Conservation (phyloP, 2,888 invertebrate species). For the Nomada fucata region DNA sequence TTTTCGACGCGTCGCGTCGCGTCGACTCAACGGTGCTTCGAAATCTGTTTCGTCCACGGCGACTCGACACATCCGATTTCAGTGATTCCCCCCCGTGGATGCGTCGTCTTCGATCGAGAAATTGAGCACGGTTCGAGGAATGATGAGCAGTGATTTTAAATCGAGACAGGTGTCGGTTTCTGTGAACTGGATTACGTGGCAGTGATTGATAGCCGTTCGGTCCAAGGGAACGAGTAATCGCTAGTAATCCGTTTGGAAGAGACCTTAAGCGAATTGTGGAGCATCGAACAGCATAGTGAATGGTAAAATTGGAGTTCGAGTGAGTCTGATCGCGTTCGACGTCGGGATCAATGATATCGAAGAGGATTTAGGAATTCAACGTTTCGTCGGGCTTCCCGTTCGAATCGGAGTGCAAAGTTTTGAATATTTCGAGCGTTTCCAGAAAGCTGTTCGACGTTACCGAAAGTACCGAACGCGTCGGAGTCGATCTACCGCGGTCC, state of each 20-base stretch:
- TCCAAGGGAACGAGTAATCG: no score
- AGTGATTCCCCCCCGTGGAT: neutral
- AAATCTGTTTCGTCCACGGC: conserved; percentile 17
- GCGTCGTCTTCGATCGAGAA: neutral
- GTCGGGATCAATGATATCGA: no score
- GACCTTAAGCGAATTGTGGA: no score
- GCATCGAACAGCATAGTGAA: no score
- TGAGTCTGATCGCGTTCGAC: no score
- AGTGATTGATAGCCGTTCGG: no score
- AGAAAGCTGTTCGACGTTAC: conserved; percentile 21
- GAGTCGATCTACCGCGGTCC: conserved; percentile 16
- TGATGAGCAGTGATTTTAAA: neutral
- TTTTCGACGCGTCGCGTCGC: conserved; percentile 42
- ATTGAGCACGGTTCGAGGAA: no score
- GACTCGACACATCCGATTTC: neutral
- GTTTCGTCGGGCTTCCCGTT: neutral
- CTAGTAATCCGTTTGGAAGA: no score
- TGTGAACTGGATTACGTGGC: no score
- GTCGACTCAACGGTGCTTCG: conserved; percentile 33
- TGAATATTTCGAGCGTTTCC: conserved; percentile 4
- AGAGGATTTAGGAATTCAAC: neutral
- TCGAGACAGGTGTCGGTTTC: neutral
- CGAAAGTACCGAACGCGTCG: conserved; percentile 19
- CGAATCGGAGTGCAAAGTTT: no score
- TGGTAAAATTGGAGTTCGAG: no score